A percentile compares a stretch with the other conserved stretches of the same genome.
Evolutionary conservation across 2,113 vertebrate species (phyloP).

Genomic region (Gobiocypris rarus): DNA sequence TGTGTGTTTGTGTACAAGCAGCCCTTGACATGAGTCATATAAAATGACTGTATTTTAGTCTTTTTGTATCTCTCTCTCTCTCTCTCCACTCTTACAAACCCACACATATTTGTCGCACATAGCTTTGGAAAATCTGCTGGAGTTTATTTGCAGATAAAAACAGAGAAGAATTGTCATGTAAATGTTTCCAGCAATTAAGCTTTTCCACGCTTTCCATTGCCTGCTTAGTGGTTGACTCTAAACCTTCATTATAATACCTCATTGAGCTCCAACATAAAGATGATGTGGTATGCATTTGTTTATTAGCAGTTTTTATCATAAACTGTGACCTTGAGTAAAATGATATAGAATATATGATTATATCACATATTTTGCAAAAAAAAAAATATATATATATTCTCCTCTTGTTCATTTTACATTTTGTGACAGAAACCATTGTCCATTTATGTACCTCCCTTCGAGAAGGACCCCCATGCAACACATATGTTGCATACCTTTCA

Average conservation of each 20-base stretch:
- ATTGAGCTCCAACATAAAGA: constrained; percentile 18
- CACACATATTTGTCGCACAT: constrained; percentile 42
- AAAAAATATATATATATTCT: no score
- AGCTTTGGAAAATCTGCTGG: constrained; percentile 75
- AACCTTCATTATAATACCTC: constrained; percentile 59
- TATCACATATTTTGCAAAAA: neutral
- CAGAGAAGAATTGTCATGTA: constrained; percentile 65
- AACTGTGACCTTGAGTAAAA: neutral
- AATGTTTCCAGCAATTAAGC: constrained; percentile 73
- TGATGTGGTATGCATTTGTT: neutral
- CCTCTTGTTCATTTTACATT: neutral
- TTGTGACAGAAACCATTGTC: no score
- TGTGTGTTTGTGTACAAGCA: neutral
- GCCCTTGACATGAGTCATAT: constrained; percentile 48
- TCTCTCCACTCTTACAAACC: neutral
- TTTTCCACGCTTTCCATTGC: constrained; percentile 69
- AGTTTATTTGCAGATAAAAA: constrained; percentile 74
- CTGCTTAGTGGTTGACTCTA: constrained; percentile 53
- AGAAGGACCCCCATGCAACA: neutral
- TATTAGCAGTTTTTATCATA: neutral
- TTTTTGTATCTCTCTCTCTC: neutral
- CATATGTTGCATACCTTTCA: neutral
- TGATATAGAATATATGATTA: no score
- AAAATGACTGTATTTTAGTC: constrained; percentile 51
- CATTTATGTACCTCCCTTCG: no score